Base-by-base conservation (phyloP, 1,140 invertebrate genomes). In the Hetaerina americana region DNA sequence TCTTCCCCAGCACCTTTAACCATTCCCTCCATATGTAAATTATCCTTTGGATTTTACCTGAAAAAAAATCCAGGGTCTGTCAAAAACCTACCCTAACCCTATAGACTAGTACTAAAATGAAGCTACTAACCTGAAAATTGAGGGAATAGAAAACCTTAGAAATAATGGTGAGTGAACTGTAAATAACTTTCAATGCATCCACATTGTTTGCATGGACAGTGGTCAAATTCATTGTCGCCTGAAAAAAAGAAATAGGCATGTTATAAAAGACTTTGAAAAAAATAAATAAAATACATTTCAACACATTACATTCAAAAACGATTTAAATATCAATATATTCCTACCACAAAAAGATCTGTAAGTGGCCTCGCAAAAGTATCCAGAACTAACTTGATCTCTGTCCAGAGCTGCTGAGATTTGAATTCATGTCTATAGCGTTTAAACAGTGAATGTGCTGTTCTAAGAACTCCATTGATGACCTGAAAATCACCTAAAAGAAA, bases 141-240 rank as follows among this genome's bases (percentile, higher is more conserved):
- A 99, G 85, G 2, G 95, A 97, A 80, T 96, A 95, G 82, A 98
- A 99, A 26, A 99, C 93, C 84, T 99, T 97, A 74, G 90, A 91
- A n/a, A 97, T 90, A 1, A 97, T 84, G 25, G 92, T 86, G 66
- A 98, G 82, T 0, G 95, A 96, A 73, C 90, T 92, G 76, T 96
- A 97, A 75, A 98, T 94, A 12, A 96, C 86, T 80, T 90, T 90
- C 8, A 98, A 81, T 0, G 92, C 92, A 76, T 88, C 87, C 0
- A 86, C 83, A 82, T 97, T 95, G 76, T 87, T 87, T 12, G 87
- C 86, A 79, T 97, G 92, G 57, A 86, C 86, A 76, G 87, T 86
- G 15, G 90, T 88, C 27, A 97, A 82, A 74, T 91, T 88, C 86
- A 97, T 90, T 12, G 94, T 95, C 25, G 89, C 90, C 90, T 95